These are phyloP conservation scores for Agonopterix heracliana DNA, from an alignment of 2,888 invertebrate genomes.

Conservation along the genomic window DNA sequence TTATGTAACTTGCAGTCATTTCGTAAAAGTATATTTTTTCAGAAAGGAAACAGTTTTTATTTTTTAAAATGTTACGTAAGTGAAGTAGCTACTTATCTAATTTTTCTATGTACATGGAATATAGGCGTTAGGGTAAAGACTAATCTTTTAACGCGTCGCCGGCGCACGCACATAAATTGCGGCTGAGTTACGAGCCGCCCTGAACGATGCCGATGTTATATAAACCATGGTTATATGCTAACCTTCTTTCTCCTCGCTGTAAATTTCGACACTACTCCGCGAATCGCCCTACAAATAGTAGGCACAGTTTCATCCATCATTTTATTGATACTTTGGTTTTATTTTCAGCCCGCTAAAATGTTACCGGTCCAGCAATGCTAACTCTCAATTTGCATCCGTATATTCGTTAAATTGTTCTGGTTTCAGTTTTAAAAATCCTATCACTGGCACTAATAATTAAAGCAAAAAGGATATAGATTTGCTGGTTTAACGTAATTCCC, in stretches of 20 bases:
- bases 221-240: conserved; percentile 36
- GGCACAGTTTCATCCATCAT: conserved; percentile 27
- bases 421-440: neutral
- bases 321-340: conserved; percentile 25
- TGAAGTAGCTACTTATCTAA: too few relatives aligned
- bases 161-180: conserved; percentile 71
- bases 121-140: conserved; percentile 31
- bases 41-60: too few relatives aligned
- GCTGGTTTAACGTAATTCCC: too few relatives aligned
- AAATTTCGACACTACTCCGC: conserved; percentile 45
- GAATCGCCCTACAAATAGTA: conserved; percentile 42
- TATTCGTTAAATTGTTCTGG: conserved; percentile 10
- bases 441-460: neutral
- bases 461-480: too few relatives aligned
- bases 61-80: too few relatives aligned
- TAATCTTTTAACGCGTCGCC: conserved; percentile 70
- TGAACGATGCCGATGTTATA: conserved; percentile 25
- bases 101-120: neutral
- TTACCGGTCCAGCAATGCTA: conserved; percentile 1
- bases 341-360: conserved; percentile 33
- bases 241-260: conserved; percentile 41
- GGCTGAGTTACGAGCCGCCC: conserved; percentile 54
- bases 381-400: conserved; percentile 27
- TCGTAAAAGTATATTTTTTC: too few relatives aligned
- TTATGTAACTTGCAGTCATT: too few relatives aligned